Conservation (phyloP, 2,113 vertebrate species). For the Nibea coibor region DNA sequence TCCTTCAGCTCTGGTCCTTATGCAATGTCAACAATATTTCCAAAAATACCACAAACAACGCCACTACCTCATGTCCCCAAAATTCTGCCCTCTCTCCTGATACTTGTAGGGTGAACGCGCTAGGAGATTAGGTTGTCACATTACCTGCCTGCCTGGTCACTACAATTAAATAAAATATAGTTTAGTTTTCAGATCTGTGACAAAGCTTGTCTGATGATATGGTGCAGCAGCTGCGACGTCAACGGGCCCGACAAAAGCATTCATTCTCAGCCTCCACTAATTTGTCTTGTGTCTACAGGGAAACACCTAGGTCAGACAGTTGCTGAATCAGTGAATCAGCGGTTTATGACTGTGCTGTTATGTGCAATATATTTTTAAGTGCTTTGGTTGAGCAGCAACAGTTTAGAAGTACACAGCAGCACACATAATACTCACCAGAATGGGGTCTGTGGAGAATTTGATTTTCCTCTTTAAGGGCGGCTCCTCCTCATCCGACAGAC, state of each 20-base stretch:
- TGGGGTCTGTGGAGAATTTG: slow-evolving; percentile 90
- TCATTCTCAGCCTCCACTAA: slow-evolving; percentile 52
- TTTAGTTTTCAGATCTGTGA: slow-evolving; percentile 28
- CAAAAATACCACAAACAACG: slow-evolving; percentile 64
- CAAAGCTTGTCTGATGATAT: slow-evolving; percentile 51
- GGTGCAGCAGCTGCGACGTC: slow-evolving; percentile 47
- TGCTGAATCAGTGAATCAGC: slow-evolving; percentile 60
- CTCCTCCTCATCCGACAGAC: slow-evolving; percentile 92
- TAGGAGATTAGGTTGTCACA: slow-evolving; percentile 26
- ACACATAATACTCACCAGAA: slow-evolving; percentile 83
- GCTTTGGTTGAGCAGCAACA: slow-evolving; percentile 23
- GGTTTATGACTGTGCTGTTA: slow-evolving; percentile 38
- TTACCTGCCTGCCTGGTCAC: slow-evolving; percentile 6
- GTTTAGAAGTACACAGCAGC: slow-evolving; percentile 46
- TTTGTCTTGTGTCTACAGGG: slow-evolving; percentile 54
- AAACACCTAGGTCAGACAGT: slow-evolving; percentile 56
- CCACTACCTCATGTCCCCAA: slow-evolving; percentile 13
- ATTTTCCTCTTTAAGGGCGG: slow-evolving; percentile 84
- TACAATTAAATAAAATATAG: slow-evolving; percentile 38
- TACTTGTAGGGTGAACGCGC: slow-evolving; percentile 10
- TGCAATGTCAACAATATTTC: slow-evolving; percentile 63
- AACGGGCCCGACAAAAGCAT: slow-evolving; percentile 31
- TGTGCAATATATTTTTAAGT: slow-evolving; percentile 30
- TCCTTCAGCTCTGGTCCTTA: slow-evolving; percentile 47
- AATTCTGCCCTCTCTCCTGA: slow-evolving; percentile 15